Evolutionary conservation across 2,113 vertebrate genomes (phyloP).

Genomic region (Aleadryas rufinucha): DNA sequence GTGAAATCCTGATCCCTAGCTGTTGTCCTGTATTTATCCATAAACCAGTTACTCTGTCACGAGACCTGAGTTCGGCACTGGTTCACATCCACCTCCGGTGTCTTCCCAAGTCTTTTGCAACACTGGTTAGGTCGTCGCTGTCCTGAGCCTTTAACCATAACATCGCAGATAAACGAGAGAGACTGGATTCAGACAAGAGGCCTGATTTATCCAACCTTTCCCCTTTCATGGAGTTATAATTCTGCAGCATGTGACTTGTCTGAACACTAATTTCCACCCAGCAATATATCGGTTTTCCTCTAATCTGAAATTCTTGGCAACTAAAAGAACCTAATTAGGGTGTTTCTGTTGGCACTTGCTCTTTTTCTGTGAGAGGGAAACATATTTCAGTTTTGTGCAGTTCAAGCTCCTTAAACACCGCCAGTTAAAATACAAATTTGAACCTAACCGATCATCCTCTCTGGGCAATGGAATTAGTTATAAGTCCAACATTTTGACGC

Average conservation of each 20-base stretch:
- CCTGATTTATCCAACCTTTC: background rate
- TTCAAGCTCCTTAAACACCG: background rate
- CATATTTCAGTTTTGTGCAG: background rate
- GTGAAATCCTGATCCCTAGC: background rate
- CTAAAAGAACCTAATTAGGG: background rate
- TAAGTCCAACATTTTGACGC: background rate
- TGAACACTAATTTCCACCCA: background rate
- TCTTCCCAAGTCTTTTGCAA: background rate
- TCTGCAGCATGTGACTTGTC: background rate
- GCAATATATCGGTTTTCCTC: background rate
- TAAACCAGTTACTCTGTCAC: background rate
- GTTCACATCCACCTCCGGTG: background rate
- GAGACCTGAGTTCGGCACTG: background rate
- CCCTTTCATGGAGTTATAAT: background rate
- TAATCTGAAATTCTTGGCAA: constrained; percentile 21
- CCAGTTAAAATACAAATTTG: constrained; percentile 21
- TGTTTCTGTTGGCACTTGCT: constrained; percentile 15
- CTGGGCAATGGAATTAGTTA: background rate
- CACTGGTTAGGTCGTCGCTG: background rate
- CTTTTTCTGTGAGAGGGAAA: background rate
- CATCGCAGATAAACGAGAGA: background rate
- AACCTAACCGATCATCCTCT: background rate
- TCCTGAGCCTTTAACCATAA: background rate
- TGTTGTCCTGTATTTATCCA: background rate
- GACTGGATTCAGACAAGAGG: background rate